Evolutionary conservation across 2,113 vertebrate species (phyloP), one percentile per base, ranked within the genome.

Genomic region (Xyliphius kryptos): DNA sequence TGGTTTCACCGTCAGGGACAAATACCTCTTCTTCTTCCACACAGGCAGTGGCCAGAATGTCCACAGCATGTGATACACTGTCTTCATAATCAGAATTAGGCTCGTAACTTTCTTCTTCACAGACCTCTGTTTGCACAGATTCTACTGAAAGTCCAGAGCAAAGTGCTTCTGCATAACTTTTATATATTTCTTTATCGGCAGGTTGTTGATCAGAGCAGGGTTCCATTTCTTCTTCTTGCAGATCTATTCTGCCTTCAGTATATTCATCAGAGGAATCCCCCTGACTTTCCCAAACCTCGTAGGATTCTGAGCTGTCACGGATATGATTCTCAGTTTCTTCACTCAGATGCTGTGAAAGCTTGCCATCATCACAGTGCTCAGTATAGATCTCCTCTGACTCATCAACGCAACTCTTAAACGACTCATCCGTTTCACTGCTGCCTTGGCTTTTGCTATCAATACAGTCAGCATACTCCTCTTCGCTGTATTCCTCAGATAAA

Each of bases 401-500:
- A 26, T 73, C 67, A 7, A 36, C 17, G 50, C 63, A 68, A 59
- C 69, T 75, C 66, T 13, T 69, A 54, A 69, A 75, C 0, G 73
- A 75, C 32, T 61, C 68, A 12, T 71, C 68, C 4, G 73, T 71
- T 71, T 75, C 73, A 38, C 20, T 46, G 36, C 73, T 69, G 19
- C 14, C 43, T 71, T 75, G 73, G 46, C 69, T 71, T 70, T 75
- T 75, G 12, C 54, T 14, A n/a, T 73, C 67, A 49, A 56, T 56
- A 41, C 67, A 73, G 22, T 67, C 68, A 4, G 74, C 66, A 38
- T 55, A 51, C 11, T 26, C 49, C 3, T 70, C 77, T 40, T 71
- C 82, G 1, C 80, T 71, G 1, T 66, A 82, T 64, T 81, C 79
- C 49, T 82, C 85, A 61, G 60, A 68, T 48, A 58, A 69, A 4